Evolutionary conservation across 1,140 invertebrate genomes (phyloP), one percentile per base, ranked within the genome.

Genomic region (Drosophila bocki): DNA sequence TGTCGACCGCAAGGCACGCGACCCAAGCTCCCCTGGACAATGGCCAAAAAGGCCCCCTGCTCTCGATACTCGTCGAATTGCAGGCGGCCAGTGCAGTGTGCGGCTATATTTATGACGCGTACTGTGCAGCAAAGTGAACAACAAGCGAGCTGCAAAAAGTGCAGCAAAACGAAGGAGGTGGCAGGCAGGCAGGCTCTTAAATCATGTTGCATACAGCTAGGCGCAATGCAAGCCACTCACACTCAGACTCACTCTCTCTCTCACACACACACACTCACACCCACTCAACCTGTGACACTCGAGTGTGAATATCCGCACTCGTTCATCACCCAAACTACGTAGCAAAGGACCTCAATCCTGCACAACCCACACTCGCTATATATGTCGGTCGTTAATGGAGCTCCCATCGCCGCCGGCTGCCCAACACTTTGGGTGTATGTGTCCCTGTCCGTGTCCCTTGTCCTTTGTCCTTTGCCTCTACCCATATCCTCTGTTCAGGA

Each of bases 291-390:
- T 70, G 70, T 86, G 84, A 78, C 85, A 75, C 78, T 84, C 83
- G 85, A 90, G 85, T 90, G 85, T 87, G 84, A 87, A 87, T 88
- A 88, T 88, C 84, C 84, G 61, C 84, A 87, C 85, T 87, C 74
- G 84, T 82, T 82, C 71, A 82, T 82, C 79, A 72, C 69, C 83
- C 71, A 42, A 26, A 58, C 70, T 74, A 61, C 39, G 41, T 41
- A 51, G 12, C 41, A 15, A 29, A 15, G 47, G 32, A 33, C 50
- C 39, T 39, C 69, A 17, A 29, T 13, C 44, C 63, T 47, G 32
- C 26, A 41, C 50, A 17, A 17, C 41, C 50, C 75, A 57, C 44
- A 53, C 45, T 32, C 58, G 8, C 7, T 41, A 32, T 22, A 39
- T 35, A 9, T 44, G n/a, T 41, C 45, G 45, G 48, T 70, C 68